Percentiles rank a stretch among this genome's conserved stretches.
Conservation (phyloP, 2,797 vertebrate genomes). For the Uromys caudimaculatus region DNA sequence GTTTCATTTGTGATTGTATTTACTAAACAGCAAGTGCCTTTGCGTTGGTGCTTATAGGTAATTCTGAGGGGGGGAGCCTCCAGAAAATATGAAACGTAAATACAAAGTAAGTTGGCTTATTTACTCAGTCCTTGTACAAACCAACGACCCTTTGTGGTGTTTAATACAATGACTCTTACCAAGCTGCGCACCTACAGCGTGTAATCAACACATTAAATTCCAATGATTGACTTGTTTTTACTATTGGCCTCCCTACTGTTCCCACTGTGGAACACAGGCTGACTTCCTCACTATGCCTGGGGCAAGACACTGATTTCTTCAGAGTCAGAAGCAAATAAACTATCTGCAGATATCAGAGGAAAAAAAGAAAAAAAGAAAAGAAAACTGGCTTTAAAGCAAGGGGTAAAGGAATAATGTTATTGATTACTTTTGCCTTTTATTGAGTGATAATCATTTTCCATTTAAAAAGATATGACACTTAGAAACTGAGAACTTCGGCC, state of each 20-base stretch:
- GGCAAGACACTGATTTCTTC: slow-evolving; percentile 67
- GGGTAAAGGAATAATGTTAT: slow-evolving; percentile 57
- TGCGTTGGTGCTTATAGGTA: slow-evolving; percentile 28
- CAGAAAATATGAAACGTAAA: slow-evolving; percentile 65
- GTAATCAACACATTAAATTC: slow-evolving; percentile 67
- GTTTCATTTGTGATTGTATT: slow-evolving; percentile 57
- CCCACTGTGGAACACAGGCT: slow-evolving; percentile 55
- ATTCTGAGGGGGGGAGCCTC: slow-evolving; percentile 37
- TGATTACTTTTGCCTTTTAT: slow-evolving; percentile 63
- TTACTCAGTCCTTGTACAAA: slow-evolving; percentile 49
- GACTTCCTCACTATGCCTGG: slow-evolving; percentile 46
- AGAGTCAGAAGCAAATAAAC: slow-evolving; percentile 75
- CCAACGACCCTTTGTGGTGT: slow-evolving; percentile 48
- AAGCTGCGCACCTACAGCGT: slow-evolving; percentile 52
- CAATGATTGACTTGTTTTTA: slow-evolving; percentile 60
- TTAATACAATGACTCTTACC: slow-evolving; percentile 49
- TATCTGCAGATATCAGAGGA: slow-evolving; percentile 3
- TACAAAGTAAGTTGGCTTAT: slow-evolving; percentile 57
- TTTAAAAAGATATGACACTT: slow-evolving; percentile 14
- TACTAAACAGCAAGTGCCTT: slow-evolving; percentile 57
- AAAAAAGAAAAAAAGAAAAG: slow-evolving; percentile 56
- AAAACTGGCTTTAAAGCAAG: slow-evolving; percentile 69
- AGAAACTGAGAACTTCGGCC: slow-evolving; percentile 46
- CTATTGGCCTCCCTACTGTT: slow-evolving; percentile 49
- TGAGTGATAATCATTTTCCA: slow-evolving; percentile 57